A percentile compares a stretch with the other conserved stretches of the same genome.
Evolutionary conservation across 2,888 invertebrate species (phyloP).

Genomic region (Drosophila quinaria): DNA sequence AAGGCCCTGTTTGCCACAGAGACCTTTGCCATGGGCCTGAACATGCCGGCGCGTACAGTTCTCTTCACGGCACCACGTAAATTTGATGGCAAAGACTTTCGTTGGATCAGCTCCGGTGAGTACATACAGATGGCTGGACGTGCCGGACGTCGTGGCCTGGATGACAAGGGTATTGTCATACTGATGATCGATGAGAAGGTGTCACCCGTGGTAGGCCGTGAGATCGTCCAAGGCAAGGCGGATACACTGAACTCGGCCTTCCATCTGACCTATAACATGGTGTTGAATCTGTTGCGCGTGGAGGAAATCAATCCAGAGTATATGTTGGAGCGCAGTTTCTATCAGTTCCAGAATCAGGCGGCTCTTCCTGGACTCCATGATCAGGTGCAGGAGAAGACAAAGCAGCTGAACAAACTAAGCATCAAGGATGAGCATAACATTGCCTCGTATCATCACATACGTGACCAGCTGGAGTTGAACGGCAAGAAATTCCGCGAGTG

Average conservation of each 20-base stretch:
- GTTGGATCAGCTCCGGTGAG: conserved; percentile 98
- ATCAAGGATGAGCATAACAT: conserved; percentile 92
- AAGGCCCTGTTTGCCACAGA: conserved; percentile 99
- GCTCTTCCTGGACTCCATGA: conserved; percentile 95
- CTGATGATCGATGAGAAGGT: conserved; percentile 99
- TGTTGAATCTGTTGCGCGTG: conserved; percentile 96
- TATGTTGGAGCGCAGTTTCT: conserved; percentile 99
- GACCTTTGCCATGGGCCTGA: conserved; percentile 99
- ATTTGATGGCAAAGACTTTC: conserved; percentile 97
- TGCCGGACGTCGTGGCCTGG: conserved; percentile 98
- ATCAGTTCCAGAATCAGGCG: conserved; percentile 99
- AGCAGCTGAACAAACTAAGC: conserved; percentile 88
- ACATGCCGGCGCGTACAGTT: conserved; percentile 99
- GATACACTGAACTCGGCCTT: conserved; percentile 99
- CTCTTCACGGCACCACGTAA: conserved; percentile 98
- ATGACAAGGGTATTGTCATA: conserved; percentile 98
- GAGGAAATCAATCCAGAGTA: conserved; percentile 99
- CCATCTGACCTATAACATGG: conserved; percentile 99
- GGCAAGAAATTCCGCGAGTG: conserved; percentile 91
- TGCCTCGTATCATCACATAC: conserved; percentile 93
- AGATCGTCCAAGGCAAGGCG: conserved; percentile 94
- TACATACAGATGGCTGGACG: conserved; percentile 99
- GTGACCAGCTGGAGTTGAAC: conserved; percentile 92
- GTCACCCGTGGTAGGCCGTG: conserved; percentile 90
- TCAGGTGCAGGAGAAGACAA: conserved; percentile 88